Percentiles rank a stretch among this genome's conserved stretches.
phyloP scores from a whole-genome alignment of 2,888 invertebrate species.

The Cerastoderma edule region DNA sequence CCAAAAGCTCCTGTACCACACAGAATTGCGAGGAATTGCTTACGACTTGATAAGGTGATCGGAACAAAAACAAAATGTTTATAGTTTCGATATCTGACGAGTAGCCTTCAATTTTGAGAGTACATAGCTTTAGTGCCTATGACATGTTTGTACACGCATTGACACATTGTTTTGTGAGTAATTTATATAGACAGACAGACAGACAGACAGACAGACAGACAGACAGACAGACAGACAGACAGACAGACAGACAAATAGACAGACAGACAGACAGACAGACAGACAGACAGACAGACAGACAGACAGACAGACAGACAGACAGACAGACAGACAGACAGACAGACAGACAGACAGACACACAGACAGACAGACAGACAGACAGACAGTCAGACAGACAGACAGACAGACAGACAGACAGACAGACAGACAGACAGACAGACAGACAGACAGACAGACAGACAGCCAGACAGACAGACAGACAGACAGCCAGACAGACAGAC shows the following conservation, averaged over 20 bases:
- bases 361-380: neutral
- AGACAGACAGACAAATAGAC: neutral
- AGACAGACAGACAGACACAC: neutral
- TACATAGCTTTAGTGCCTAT: neutral
- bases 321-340: neutral
- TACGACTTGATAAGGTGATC: neutral
- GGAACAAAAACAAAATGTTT: neutral
- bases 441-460: slow-evolving; percentile 2
- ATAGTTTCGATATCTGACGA: neutral
- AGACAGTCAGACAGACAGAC: neutral
- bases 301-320: neutral
- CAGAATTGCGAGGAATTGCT: no score
- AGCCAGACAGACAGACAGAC: slow-evolving; percentile 11
- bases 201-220: neutral
- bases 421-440: neutral
- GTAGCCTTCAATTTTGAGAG: neutral
- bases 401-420: neutral
- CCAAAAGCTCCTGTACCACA: no score
- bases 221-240: neutral
- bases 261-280: neutral
- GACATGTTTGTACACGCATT: neutral
- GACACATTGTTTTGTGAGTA: neutral
- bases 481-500: slow-evolving; percentile 14
- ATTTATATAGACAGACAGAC: neutral
- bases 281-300: neutral